A percentile compares a stretch with the other conserved stretches of the same genome.
Evolutionary conservation across 2,113 vertebrate species (phyloP).

Genomic region (Mesoclemmys tuberculata): DNA sequence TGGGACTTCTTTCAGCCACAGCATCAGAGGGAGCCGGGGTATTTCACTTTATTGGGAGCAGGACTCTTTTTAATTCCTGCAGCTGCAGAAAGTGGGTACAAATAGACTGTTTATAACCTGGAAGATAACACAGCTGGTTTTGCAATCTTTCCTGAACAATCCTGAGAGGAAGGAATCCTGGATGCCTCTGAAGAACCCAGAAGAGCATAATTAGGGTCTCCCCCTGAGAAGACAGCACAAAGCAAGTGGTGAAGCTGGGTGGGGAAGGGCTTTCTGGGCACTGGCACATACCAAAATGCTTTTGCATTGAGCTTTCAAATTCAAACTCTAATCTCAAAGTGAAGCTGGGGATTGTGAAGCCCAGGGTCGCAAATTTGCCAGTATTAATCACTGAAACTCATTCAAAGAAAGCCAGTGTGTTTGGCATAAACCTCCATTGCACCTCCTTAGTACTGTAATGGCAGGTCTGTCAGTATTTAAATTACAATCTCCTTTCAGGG

Average conservation of each 20-base stretch:
- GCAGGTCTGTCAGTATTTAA: constrained; percentile 35
- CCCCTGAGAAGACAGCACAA: neutral
- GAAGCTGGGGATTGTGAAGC: constrained; percentile 18
- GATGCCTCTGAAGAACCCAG: neutral
- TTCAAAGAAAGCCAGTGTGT: constrained; percentile 31
- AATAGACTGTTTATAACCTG: neutral
- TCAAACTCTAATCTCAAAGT: neutral
- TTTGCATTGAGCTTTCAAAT: neutral
- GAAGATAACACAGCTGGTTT: neutral
- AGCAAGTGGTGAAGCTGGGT: neutral
- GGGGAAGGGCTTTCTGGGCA: neutral
- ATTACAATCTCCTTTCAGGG: constrained; percentile 18
- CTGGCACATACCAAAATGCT: neutral
- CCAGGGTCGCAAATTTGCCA: neutral
- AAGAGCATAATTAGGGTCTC: neutral
- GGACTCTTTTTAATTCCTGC: neutral
- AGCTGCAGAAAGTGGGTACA: neutral
- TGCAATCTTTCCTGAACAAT: neutral
- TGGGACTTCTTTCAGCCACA: neutral
- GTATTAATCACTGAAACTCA: neutral
- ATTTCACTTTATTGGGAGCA: neutral
- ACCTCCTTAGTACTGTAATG: neutral
- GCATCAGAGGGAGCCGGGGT: neutral
- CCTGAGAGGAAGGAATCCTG: neutral
- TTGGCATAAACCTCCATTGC: constrained; percentile 14